Percentiles rank a stretch among this genome's conserved stretches.
These are phyloP conservation scores for Onychomys torridus DNA, from an alignment of 2,797 vertebrate genomes.

Conservation along the genomic window DNA sequence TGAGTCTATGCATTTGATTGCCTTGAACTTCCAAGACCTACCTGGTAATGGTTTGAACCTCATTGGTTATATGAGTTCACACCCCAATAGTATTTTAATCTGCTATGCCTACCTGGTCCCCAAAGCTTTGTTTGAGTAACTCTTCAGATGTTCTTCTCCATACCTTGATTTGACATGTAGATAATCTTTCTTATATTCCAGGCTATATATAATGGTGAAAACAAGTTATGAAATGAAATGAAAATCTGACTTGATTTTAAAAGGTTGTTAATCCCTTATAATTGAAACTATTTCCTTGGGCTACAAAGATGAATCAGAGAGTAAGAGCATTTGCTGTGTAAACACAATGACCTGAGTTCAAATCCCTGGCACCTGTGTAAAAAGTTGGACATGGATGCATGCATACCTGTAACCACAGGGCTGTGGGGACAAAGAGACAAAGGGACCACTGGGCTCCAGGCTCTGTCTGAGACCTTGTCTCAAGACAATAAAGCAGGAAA, in stretches of 20 bases:
- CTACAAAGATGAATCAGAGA: not conserved
- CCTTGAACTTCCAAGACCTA: slow-evolving; percentile 14
- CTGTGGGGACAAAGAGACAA: not conserved
- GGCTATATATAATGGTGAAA: not conserved
- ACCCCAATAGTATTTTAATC: not conserved
- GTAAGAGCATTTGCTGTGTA: not conserved
- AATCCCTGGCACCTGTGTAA: not conserved
- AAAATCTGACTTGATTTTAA: not conserved
- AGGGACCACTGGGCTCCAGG: not conserved
- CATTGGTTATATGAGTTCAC: not conserved
- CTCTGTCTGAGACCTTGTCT: not conserved
- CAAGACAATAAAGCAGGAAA: not conserved
- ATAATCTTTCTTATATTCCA: not conserved
- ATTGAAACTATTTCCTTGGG: slow-evolving; percentile 27
- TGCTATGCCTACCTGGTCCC: not conserved
- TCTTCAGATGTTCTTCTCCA: not conserved
- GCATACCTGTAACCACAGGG: not conserved
- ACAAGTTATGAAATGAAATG: not conserved
- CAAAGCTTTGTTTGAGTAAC: not conserved
- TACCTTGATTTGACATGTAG: not conserved
- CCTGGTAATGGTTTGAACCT: not conserved
- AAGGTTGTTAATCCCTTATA: slow-evolving; percentile 10
- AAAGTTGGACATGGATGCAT: not conserved
- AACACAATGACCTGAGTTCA: not conserved
- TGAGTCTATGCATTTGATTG: not conserved